Base-by-base conservation (phyloP, 2,888 invertebrate genomes). In the Leucozona laternaria region DNA sequence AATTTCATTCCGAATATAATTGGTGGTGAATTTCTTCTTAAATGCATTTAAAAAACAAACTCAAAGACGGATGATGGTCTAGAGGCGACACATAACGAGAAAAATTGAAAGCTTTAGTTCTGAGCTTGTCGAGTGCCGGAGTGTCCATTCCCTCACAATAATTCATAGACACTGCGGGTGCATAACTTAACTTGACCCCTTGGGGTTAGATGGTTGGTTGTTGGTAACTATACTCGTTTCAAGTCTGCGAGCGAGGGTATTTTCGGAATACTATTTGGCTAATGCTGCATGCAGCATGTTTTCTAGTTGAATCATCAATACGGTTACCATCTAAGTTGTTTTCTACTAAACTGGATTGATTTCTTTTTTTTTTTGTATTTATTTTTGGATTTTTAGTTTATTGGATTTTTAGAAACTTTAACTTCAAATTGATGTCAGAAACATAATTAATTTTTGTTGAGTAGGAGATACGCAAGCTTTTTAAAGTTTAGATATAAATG, bases 111-210 rank as follows among this genome's bases (percentile, higher is more conserved):
- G n/a, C 2, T 55, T 55, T 31, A 11, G 13, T 45, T 62, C 57
- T 45, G 25, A 22, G 58, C 20, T 48, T 17, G 11, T 57, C 11
- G 55, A 31, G 31, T 55, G n/a, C n/a, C n/a, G 20, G 28, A 64
- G 45, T 76, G 66, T 80, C 76, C 72, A 8, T 25, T 4, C 25
- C 57, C 70, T 68, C 45, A 57, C 81, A 40, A 43, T n/a, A 81
- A 78, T 64, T 70, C 78, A 82, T 62, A 86, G 86, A 86, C 86
- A 71, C 71, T 57, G 40, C 48, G 86, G 72, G 82, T 79, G 82
- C 86, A 82, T 86, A 86, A 75, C 79, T 79, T 86, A 86, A 75
- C 79, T 79, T 82, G 82, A 86, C 82, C 86, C 64, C 78, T n/a
- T 43, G 73, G 75, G 86, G 82, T 86, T 86, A 82, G 68, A 48